Evolutionary conservation across 2,888 invertebrate genomes (phyloP), one percentile per base, ranked within the genome.

Genomic region (Amiota mariae): DNA sequence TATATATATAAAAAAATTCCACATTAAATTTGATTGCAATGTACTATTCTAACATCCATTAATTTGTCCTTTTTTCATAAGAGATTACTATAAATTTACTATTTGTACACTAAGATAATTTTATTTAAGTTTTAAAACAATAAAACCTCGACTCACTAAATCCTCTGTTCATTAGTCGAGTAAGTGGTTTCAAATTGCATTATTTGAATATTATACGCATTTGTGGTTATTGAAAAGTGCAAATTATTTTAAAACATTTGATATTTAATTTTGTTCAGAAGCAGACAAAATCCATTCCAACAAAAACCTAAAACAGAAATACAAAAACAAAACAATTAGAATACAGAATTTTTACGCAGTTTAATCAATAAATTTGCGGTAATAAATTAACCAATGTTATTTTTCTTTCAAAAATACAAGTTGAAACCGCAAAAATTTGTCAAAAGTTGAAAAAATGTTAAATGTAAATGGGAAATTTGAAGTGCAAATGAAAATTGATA

Each of bases 291-390:
- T 72, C 78, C 76, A 78, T 75, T 76, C 79, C 76, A 73, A 71
- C 80, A 59, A 15, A 59, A 11, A 20, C 8, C 20, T 20, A 59
- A 20, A 9, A 57, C 12, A 51, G n/a, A 54, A 54, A 54, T 3
- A 54, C 6, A 13, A 11, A 54, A 54, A 13, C 13, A 63, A 10
- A 46, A 3, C 36, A 63, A 24, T 63, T 46, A 46, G 46, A 2
- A 24, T 63, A 12, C n/a, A 6, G 18, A 63, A 46, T 63, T 63
- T 63, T 12, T 63, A 46, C 15, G 15, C 13, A 54, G 13, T 15
- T 51, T 78, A 80, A 82, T 84, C 85, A 85, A 85, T 85, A 82
- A 85, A 82, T 82, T 85, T 85, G 82, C 77, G 82, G 82, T 84
- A 76, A 77, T 78, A 85, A 84, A 82, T 82, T 85, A 84, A 66